Evolutionary conservation across 2,797 vertebrate species (phyloP), one percentile per base, ranked within the genome.

Genomic region (Cossypha niveicapilla): DNA sequence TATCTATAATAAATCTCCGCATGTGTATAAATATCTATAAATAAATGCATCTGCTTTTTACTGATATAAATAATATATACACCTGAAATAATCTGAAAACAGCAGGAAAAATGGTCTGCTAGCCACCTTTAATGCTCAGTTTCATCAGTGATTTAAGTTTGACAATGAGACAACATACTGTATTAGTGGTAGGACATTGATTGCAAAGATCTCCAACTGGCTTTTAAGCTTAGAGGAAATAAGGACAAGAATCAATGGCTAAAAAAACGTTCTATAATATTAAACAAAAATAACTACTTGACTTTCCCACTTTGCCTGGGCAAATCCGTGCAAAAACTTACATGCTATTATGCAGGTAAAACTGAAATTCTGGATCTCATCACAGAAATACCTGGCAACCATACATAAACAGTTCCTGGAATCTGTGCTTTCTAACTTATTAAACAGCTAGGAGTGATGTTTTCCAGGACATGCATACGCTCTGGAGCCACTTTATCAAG

Each of bases 211-310:
- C 51, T 78, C 37, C 1, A 0, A 62, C 54, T 45, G 45, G 45
- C 65, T 92, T 93, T 93, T 67, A 90, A 62, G n/a, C 87, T 91
- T 72, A 75, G 42, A 70, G 47, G 28, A 92, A 93, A 51, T 27
- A 90, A 72, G 17, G 45, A 58, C 34, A 72, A 65, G 18, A 91
- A 90, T 90, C 62, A 62, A 51, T 53, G 27, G 37, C 37, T 45
- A 51, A 75, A 94, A 95, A 68, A 71, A 42, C 9, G 8, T 51
- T 88, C 18, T n/a, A 88, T 22, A 34, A 41, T 54, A 86, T 47
- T 48, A 58, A 11, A 90, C 12, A 60, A 32, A 65, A 54, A 39
- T 30, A 58, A 48, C 17, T 83, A 19, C 9, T 34, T 62, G 16
- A 67, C 17, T 66, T 83, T 56, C 12, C 37, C 44, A 70, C n/a